Conservation (phyloP, 2,888 invertebrate species). For the Baccha elongata region DNA sequence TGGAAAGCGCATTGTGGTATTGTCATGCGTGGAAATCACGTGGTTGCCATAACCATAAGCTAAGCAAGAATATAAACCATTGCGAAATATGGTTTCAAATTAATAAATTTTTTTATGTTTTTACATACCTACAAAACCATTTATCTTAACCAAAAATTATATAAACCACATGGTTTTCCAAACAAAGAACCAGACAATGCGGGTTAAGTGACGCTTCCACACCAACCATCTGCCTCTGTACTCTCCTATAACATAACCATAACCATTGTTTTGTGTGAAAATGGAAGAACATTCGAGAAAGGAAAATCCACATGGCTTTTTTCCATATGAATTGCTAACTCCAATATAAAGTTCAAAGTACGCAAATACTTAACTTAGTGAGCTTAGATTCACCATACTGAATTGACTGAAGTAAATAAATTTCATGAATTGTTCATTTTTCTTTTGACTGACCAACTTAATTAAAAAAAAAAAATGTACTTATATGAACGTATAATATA, state of each 20-base stretch:
- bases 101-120: too few relatives aligned
- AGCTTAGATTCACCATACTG: too few relatives aligned
- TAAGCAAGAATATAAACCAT: too few relatives aligned
- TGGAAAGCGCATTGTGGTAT: slow-evolving; percentile 43
- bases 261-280: not conserved
- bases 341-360: not conserved
- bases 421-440: too few relatives aligned
- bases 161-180: slow-evolving; percentile 14
- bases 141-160: slow-evolving; percentile 27
- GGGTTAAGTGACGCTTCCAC: slow-evolving; percentile 3
- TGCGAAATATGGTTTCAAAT: too few relatives aligned
- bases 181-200: not conserved
- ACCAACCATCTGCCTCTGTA: not conserved
- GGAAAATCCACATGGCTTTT: slow-evolving; percentile 29
- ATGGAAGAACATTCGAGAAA: slow-evolving; percentile 30
- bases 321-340: not conserved
- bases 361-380: too few relatives aligned
- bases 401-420: too few relatives aligned
- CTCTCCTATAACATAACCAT: not conserved
- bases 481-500: not conserved
- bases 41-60: slow-evolving; percentile 65
- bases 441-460: too few relatives aligned
- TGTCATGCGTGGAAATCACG: slow-evolving; percentile 68
- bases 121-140: too few relatives aligned
- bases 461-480: too few relatives aligned